phyloP scores from a whole-genome alignment of 1,140 invertebrate genomes.

The Phthorimaea operculella region DNA sequence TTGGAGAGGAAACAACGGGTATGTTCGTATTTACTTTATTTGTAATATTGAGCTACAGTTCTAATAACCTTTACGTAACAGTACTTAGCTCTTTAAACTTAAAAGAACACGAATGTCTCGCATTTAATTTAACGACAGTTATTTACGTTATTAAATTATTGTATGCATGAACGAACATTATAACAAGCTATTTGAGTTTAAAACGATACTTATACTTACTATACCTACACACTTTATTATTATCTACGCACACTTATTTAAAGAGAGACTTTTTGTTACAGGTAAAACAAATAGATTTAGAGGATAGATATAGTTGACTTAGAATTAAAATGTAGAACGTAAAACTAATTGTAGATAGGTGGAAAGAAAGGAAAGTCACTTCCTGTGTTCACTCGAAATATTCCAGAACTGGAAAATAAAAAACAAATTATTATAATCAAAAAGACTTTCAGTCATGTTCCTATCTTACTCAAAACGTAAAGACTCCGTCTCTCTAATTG shows the following conservation, averaged over 20 bases:
- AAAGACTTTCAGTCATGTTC: background rate
- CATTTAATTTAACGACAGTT: no score
- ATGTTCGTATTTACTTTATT: background rate
- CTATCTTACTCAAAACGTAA: background rate
- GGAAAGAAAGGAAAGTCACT: slow-evolving; percentile 17
- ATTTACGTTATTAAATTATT: no score
- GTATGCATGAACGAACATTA: no score
- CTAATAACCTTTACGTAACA: no score
- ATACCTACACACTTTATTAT: no score
- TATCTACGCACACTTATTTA: no score
- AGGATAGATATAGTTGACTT: slow-evolving; percentile 3
- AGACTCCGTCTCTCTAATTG: no score
- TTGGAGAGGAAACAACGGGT: slow-evolving; percentile 30
- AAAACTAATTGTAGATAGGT: background rate
- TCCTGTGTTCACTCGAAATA: slow-evolving; percentile 24
- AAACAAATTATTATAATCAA: slow-evolving; percentile 4
- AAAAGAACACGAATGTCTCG: no score
- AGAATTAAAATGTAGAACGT: background rate
- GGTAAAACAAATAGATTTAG: background rate
- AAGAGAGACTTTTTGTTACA: slow-evolving; percentile 2
- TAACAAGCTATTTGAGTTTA: no score
- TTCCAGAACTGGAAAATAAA: slow-evolving; percentile 23
- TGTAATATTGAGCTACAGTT: no score
- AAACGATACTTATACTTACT: no score
- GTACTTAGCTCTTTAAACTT: no score